Evolutionary conservation across 2,113 vertebrate genomes (phyloP).

Genomic region (Rallus limicola): DNA sequence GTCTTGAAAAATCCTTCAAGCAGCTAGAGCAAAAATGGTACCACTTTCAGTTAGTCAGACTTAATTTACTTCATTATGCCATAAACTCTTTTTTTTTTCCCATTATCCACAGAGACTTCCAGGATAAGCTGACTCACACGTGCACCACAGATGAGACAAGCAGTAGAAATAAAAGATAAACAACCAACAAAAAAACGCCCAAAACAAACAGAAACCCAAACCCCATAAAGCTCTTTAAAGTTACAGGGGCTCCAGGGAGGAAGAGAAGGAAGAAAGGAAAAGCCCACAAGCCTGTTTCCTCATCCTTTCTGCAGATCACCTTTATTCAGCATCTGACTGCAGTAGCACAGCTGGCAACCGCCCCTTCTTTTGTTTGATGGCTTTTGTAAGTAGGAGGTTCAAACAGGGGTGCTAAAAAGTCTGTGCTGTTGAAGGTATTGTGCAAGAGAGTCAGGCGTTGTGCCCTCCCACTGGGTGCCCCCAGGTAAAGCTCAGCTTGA

Average conservation of each 20-base stretch:
- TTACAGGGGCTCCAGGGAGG: neutral
- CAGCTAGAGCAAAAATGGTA: constrained; percentile 8
- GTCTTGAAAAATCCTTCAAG: neutral
- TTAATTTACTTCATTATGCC: constrained; percentile 9
- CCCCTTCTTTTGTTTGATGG: neutral
- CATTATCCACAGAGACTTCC: neutral
- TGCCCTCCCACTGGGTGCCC: neutral
- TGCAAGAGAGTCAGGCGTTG: neutral
- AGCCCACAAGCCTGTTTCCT: neutral
- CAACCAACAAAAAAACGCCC: neutral
- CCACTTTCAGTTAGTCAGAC: neutral
- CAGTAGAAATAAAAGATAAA: neutral
- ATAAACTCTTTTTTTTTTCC: neutral
- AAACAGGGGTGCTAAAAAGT: neutral
- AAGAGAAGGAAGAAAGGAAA: neutral
- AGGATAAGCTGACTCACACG: neutral
- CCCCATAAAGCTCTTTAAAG: neutral
- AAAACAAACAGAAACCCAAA: neutral
- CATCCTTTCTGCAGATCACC: neutral
- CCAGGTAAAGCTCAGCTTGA: neutral
- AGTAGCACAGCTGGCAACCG: neutral
- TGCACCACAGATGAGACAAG: neutral
- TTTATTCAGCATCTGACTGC: neutral
- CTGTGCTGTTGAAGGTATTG: neutral
- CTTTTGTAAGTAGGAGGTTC: neutral